Percentiles rank a stretch among this genome's conserved stretches.
Conservation (phyloP, 2,888 invertebrate genomes). For the Papilio demoleus region DNA sequence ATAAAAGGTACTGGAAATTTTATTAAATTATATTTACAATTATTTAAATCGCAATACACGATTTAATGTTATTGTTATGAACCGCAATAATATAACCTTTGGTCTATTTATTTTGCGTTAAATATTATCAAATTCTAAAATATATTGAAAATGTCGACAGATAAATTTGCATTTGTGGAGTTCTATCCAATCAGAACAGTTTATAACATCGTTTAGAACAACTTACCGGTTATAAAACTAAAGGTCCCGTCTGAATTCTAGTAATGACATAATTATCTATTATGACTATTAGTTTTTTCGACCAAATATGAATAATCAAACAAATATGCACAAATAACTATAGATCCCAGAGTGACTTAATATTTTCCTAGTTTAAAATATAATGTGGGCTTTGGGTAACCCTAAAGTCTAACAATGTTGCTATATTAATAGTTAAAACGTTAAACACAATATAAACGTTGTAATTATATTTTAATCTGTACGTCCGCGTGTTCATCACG, state of each 20-base stretch:
- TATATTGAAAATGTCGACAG: neutral
- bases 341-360: neutral
- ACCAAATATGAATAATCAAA: neutral
- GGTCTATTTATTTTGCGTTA: too few species aligned
- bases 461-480: neutral
- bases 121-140: neutral
- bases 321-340: neutral
- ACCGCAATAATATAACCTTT: neutral
- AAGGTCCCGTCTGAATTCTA: too few species aligned
- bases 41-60: neutral
- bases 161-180: neutral
- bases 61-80: neutral
- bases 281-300: too few species aligned
- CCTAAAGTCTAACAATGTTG: neutral
- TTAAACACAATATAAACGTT: neutral
- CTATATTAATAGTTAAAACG: neutral
- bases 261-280: too few species aligned
- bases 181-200: too few species aligned
- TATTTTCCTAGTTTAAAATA: neutral
- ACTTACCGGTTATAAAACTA: too few species aligned
- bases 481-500: constrained; percentile 15
- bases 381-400: neutral
- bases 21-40: neutral
- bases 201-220: too few species aligned
- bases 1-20: neutral